Conservation (phyloP, 2,888 invertebrate genomes). For the Diaperis boleti region DNA sequence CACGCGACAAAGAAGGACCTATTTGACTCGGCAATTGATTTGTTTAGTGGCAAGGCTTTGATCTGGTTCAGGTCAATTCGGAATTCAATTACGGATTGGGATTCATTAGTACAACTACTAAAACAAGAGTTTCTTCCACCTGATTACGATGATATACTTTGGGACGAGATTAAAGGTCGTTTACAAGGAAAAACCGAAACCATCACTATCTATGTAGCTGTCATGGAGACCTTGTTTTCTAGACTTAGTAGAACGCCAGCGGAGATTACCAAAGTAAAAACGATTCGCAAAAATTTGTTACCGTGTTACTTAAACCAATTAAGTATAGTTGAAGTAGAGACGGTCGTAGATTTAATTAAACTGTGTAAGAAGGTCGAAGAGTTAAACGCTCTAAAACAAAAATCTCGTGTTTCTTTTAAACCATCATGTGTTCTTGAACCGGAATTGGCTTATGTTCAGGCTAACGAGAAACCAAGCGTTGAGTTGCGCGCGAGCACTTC, state of each 20-base stretch:
- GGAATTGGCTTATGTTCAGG: no score
- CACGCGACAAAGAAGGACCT: slow-evolving; percentile 39
- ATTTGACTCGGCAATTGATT: slow-evolving; percentile 42
- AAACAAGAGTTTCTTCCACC: slow-evolving; percentile 42
- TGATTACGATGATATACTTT: slow-evolving; percentile 48
- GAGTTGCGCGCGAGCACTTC: no score
- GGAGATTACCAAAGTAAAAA: slow-evolving; percentile 1
- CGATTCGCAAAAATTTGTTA: background rate
- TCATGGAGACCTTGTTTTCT: slow-evolving; percentile 38
- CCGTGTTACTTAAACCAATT: background rate
- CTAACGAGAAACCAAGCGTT: no score
- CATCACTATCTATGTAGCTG: slow-evolving; percentile 43
- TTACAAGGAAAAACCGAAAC: slow-evolving; percentile 50
- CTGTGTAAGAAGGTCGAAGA: background rate
- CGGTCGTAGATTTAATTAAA: background rate
- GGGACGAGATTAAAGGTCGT: slow-evolving; percentile 48
- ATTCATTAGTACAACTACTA: slow-evolving; percentile 29
- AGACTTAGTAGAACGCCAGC: background rate
- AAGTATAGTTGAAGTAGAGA: background rate
- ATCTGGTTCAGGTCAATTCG: slow-evolving; percentile 39
- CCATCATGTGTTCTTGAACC: no score
- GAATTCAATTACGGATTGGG: slow-evolving; percentile 28
- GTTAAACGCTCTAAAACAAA: no score
- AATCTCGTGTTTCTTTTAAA: no score
- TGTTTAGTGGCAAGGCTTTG: slow-evolving; percentile 45